Conservation (phyloP, 2,888 invertebrate species). For the Hermodice carunculata region DNA sequence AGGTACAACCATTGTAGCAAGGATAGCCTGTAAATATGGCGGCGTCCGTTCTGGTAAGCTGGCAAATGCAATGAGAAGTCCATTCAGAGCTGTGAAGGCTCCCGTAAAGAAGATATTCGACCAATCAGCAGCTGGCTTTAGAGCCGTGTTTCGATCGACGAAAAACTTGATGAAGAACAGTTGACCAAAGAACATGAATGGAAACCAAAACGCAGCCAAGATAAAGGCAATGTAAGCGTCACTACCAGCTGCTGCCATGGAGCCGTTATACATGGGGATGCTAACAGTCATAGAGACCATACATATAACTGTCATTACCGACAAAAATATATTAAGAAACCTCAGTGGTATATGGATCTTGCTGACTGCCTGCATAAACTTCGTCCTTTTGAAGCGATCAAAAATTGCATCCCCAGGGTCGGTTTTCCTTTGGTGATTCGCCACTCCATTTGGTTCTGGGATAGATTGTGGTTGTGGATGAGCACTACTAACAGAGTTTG, state of each 20-base stretch:
- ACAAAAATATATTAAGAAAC: no score
- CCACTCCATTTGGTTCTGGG: no score
- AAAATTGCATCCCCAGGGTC: no score
- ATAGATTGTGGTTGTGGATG: no score
- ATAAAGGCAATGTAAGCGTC: conserved; percentile 17
- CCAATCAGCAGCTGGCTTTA: conserved; percentile 2
- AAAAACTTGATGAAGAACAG: conserved; percentile 11
- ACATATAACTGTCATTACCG: conserved; percentile 8
- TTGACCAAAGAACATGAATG: conserved; percentile 6
- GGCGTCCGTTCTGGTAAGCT: conserved; percentile 5
- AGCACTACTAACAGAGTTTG: no score
- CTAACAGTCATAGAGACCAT: conserved; percentile 10
- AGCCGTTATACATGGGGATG: conserved; percentile 8
- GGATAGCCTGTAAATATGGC: conserved; percentile 14
- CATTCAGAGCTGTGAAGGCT: not conserved
- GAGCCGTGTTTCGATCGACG: not conserved
- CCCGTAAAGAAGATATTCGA: conserved; percentile 3
- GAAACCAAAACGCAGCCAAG: conserved; percentile 2
- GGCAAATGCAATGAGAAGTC: conserved; percentile 12
- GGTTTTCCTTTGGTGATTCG: no score
- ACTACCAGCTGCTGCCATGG: conserved; percentile 14
- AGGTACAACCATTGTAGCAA: conserved; percentile 5
- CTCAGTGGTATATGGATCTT: no score
- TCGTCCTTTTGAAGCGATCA: no score
- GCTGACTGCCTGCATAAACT: no score